Percentiles rank a stretch among this genome's conserved stretches.
Conservation (phyloP, 2,888 invertebrate genomes). For the Alitta virens region DNA sequence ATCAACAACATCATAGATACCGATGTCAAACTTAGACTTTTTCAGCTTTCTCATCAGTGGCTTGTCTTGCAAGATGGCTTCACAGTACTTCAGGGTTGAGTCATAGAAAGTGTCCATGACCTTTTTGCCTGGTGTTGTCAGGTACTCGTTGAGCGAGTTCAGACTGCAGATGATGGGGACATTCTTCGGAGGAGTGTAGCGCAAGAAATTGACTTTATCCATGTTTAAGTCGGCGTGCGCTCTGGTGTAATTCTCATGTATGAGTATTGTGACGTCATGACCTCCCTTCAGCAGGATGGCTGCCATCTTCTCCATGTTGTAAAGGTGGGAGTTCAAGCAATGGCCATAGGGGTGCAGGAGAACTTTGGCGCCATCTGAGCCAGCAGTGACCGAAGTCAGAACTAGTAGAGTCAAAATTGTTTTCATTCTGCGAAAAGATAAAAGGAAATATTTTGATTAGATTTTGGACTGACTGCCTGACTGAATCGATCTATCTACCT, state of each 20-base stretch:
- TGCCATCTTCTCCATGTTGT: slow-evolving; percentile 22
- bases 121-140: slow-evolving; percentile 8
- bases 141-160: slow-evolving; percentile 11
- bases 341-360: slow-evolving; percentile 19
- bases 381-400: background rate
- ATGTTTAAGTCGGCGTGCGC: slow-evolving; percentile 12
- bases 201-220: slow-evolving; percentile 1
- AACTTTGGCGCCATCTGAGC: slow-evolving; percentile 1
- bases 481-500: no score
- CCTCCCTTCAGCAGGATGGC: slow-evolving; percentile 10
- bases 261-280: slow-evolving; percentile 19
- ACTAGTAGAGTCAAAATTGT: background rate
- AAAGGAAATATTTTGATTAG: no score
- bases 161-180: slow-evolving; percentile 11
- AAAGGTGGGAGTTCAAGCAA: slow-evolving; percentile 22
- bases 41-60: slow-evolving; percentile 8
- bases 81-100: slow-evolving; percentile 14
- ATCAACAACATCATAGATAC: slow-evolving; percentile 23
- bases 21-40: slow-evolving; percentile 11
- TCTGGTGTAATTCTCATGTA: slow-evolving; percentile 9
- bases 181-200: slow-evolving; percentile 1
- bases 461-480: no score
- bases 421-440: no score
- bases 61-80: slow-evolving; percentile 9
- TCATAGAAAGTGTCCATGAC: slow-evolving; percentile 13